phyloP scores from a whole-genome alignment of 2,113 vertebrate genomes.

The Bungarus multicinctus region DNA sequence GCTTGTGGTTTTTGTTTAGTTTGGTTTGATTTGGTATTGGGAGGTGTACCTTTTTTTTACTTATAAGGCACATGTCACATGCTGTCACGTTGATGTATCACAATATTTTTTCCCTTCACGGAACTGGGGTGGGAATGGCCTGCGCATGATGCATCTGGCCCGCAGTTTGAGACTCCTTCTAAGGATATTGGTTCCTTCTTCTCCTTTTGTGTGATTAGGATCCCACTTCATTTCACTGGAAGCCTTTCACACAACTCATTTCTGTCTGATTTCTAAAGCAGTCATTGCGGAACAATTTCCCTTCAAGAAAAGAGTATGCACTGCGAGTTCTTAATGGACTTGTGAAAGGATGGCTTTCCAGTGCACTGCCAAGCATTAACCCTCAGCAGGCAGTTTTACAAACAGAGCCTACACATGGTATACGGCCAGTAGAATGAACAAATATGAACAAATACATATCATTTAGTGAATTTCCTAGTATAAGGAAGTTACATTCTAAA shows the following conservation, averaged over 20 bases:
- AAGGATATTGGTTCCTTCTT: not conserved
- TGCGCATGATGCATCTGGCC: no score
- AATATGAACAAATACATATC: constrained; percentile 52
- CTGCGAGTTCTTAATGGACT: not conserved
- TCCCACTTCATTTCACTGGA: not conserved
- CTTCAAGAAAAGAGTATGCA: not conserved
- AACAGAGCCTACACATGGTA: constrained; percentile 15
- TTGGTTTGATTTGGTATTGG: not conserved
- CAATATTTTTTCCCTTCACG: no score
- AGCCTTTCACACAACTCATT: not conserved
- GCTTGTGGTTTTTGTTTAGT: not conserved
- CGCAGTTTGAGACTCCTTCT: no score
- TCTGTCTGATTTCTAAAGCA: not conserved
- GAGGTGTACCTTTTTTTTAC: not conserved
- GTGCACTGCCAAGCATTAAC: constrained; percentile 17
- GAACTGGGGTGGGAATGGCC: no score
- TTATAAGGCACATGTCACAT: not conserved
- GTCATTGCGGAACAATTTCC: not conserved
- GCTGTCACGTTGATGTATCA: no score
- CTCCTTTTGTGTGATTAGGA: not conserved
- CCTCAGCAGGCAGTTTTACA: not conserved
- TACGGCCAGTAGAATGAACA: constrained; percentile 18
- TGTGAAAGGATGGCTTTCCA: not conserved
- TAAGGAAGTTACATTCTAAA: constrained; percentile 48
- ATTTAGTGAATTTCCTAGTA: constrained; percentile 44